Conservation (phyloP, 2,113 vertebrate species). For the Abramis brama region DNA sequence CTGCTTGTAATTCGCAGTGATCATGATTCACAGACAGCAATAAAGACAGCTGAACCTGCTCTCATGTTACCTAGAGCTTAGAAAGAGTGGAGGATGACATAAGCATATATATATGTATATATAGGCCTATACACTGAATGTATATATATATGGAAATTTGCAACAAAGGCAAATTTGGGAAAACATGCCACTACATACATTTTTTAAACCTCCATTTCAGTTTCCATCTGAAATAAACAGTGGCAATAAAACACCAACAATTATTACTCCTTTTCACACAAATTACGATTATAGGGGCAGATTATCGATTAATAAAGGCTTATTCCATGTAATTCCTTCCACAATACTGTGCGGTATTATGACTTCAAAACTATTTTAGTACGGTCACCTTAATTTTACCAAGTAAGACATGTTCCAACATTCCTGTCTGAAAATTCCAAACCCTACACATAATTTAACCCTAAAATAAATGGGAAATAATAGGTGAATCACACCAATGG, state of each 20-base stretch:
- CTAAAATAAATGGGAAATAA: no score
- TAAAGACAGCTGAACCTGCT: constrained; percentile 22
- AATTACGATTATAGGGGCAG: not conserved
- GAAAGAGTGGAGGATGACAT: not conserved
- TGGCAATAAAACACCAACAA: not conserved
- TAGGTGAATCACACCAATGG: no score
- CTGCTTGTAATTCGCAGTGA: not conserved
- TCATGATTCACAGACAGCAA: not conserved
- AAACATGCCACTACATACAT: not conserved
- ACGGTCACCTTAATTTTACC: no score
- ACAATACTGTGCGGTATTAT: not conserved
- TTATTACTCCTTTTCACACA: not conserved
- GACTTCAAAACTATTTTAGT: not conserved
- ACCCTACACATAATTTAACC: no score
- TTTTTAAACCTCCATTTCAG: not conserved
- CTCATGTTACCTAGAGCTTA: constrained; percentile 4
- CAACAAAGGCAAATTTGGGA: no score
- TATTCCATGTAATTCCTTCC: not conserved
- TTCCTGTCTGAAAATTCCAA: no score
- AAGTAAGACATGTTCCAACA: no score
- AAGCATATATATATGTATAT: no score
- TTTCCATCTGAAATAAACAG: not conserved
- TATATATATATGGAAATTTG: no score
- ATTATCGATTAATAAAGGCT: no score
- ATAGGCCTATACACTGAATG: no score